phyloP scores from a whole-genome alignment of 1,140 invertebrate species.

The Campoletis sonorensis region DNA sequence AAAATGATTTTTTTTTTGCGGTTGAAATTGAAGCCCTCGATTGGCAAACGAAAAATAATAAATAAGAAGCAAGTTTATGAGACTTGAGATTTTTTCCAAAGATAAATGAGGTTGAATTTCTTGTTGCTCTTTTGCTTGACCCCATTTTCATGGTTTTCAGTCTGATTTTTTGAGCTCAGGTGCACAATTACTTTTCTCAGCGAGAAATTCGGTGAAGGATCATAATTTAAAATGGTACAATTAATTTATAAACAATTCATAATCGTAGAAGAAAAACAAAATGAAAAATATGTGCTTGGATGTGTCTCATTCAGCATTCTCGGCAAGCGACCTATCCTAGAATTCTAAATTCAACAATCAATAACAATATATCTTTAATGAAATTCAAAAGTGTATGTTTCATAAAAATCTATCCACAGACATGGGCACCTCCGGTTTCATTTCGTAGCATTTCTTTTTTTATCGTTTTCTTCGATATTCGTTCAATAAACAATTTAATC shows the following conservation, averaged over 20 bases:
- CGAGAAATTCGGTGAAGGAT: slow-evolving; percentile 13
- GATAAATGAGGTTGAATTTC: not conserved
- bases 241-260: not conserved
- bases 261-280: slow-evolving; percentile 4
- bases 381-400: not conserved
- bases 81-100: not conserved
- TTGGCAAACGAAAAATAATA: not conserved
- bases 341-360: slow-evolving; percentile 54
- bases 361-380: slow-evolving; percentile 44
- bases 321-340: slow-evolving; percentile 59
- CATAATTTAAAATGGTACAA: not conserved
- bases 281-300: slow-evolving; percentile 52
- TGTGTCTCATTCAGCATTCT: slow-evolving; percentile 65
- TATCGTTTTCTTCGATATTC: too few species aligned
- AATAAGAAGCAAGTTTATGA: not conserved
- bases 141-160: not conserved
- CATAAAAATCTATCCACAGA: slow-evolving; percentile 7
- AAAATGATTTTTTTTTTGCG: not conserved
- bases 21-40: not conserved
- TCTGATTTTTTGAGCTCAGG: not conserved
- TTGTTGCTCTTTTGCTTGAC: not conserved
- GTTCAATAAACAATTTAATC: too few species aligned
- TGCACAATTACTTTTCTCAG: not conserved
- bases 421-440: not conserved
- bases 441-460: not conserved